Conservation (phyloP, 2,888 invertebrate species). For the Cosmia pyralina region DNA sequence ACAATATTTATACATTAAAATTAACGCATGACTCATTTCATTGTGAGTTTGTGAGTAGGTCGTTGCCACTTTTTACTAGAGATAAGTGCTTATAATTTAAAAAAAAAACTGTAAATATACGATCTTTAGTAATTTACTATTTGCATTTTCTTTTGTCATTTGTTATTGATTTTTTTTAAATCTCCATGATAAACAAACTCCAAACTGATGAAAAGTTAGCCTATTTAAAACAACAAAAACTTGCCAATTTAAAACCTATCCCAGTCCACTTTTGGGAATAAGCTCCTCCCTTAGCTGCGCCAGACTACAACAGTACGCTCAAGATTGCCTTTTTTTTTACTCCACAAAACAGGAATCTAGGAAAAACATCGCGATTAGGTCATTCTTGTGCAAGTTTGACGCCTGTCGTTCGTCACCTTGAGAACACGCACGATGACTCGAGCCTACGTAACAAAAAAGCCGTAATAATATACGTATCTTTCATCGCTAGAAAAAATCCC, state of each 20-base stretch:
- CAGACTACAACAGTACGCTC: not conserved
- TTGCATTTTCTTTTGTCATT: too few relatives aligned
- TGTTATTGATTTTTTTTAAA: too few relatives aligned
- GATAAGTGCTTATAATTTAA: constrained; percentile 35
- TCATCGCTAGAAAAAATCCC: constrained; percentile 47
- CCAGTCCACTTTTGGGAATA: not conserved
- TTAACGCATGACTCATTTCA: constrained; percentile 62
- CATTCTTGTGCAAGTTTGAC: constrained; percentile 34
- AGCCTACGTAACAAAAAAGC: constrained; percentile 41
- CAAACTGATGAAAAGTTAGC: not conserved
- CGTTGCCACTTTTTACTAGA: constrained; percentile 56
- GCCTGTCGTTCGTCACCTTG: constrained; percentile 46
- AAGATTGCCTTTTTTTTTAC: not conserved
- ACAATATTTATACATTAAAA: constrained; percentile 56
- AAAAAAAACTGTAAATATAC: constrained; percentile 4
- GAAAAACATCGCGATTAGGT: constrained; percentile 29
- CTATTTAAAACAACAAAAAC: not conserved
- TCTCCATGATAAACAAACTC: not conserved
- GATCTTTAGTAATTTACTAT: not conserved
- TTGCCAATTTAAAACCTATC: not conserved
- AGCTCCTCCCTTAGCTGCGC: not conserved
- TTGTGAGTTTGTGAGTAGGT: constrained; percentile 53
- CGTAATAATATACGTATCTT: constrained; percentile 14
- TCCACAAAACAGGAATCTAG: constrained; percentile 2
- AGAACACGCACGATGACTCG: constrained; percentile 43